Conservation (phyloP, 2,113 vertebrate genomes). For the Hippocampus guttulatus region DNA sequence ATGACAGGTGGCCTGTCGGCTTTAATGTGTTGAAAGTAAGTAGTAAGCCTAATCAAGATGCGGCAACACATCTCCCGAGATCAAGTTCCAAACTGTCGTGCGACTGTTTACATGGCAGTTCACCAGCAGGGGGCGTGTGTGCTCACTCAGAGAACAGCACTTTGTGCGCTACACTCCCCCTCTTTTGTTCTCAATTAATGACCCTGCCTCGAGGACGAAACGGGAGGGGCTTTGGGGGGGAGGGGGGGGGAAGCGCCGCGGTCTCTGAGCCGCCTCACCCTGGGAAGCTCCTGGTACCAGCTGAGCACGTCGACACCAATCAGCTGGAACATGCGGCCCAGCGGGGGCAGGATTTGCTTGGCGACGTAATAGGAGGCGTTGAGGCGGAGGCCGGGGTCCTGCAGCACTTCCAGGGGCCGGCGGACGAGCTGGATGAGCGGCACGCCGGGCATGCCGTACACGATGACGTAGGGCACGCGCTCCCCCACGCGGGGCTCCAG, state of each 20-base stretch:
- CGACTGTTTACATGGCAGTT: not conserved
- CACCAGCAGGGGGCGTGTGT: conserved; percentile 48
- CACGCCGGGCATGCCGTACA: conserved; percentile 85
- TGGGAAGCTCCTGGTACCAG: conserved; percentile 94
- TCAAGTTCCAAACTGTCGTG: no score
- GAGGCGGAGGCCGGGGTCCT: conserved; percentile 83
- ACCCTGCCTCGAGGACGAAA: not conserved
- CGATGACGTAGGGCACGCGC: conserved; percentile 91
- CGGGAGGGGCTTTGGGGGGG: no score
- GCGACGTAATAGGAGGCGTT: conserved; percentile 92
- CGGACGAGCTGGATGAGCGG: conserved; percentile 96
- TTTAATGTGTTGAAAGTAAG: no score
- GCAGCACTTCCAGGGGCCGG: conserved; percentile 84
- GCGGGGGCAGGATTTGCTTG: conserved; percentile 94
- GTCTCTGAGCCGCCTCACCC: conserved; percentile 72
- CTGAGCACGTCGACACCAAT: conserved; percentile 92
- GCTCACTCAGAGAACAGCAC: conserved; percentile 27
- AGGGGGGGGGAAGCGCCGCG: no score
- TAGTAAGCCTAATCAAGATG: no score
- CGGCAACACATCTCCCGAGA: no score
- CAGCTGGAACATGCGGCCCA: conserved; percentile 87
- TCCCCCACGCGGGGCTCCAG: conserved; percentile 91
- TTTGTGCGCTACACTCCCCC: conserved; percentile 14
- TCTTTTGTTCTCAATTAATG: conserved; percentile 35
- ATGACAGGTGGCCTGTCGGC: no score